Conservation (phyloP, 2,113 vertebrate genomes). For the Serranochromis macrocephalus region DNA sequence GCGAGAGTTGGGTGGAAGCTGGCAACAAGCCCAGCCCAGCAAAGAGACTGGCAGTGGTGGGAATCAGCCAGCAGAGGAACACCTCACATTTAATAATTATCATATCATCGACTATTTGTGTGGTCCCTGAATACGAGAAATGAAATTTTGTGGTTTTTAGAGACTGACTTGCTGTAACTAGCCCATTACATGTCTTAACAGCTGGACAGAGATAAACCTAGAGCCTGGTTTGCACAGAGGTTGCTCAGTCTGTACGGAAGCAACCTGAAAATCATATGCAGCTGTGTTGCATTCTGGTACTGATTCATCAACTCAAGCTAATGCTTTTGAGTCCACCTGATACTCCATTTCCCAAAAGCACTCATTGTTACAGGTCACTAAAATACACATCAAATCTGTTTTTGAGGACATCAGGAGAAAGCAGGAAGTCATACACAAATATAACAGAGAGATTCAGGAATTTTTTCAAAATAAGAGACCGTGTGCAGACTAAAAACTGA, state of each 20-base stretch:
- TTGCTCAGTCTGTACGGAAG: neutral
- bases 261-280: neutral
- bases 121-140: neutral
- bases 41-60: neutral
- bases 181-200: neutral
- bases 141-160: neutral
- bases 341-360: neutral
- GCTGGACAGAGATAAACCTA: neutral
- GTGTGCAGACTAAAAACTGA: neutral
- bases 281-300: neutral
- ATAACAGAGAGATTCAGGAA: rapidly evolving
- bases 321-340: neutral
- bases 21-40: neutral
- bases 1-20: neutral
- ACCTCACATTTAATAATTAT: neutral
- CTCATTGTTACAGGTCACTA: neutral
- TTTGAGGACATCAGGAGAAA: neutral
- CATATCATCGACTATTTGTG: neutral
- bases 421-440: neutral
- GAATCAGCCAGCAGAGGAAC: neutral
- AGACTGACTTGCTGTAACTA: neutral
- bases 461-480: neutral
- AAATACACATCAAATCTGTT: neutral
- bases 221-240: neutral
- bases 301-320: neutral